Evolutionary conservation across 2,797 vertebrate genomes (phyloP), one percentile per base, ranked within the genome.

Genomic region (Odontamblyopus lacepedii): DNA sequence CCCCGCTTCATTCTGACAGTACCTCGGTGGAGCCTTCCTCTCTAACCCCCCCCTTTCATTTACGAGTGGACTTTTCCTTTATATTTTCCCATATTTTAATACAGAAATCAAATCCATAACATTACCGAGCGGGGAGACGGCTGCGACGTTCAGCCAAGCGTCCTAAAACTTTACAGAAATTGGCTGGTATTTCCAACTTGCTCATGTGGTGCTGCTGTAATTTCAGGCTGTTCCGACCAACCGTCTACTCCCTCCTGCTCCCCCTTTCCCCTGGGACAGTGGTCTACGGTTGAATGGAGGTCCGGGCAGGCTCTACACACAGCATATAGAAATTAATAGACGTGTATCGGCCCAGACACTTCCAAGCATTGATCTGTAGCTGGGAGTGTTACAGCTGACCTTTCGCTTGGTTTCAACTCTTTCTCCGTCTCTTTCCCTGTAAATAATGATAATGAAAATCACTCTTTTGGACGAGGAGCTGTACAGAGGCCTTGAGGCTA

Each of bases 281-380:
- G 77, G 84, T 79, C 77, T 75, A 83, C 78, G 91, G 85, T 76
- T 85, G 88, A 88, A 78, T 87, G 86, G 76, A 78, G 70, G 81
- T 67, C 70, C 75, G 67, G 80, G 79, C 78, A 76, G 77, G 77
- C 72, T 41, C 67, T 74, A 74, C 70, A 15, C 16, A 74, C 73
- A 29, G 6, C 67, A 32, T 75, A 79, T 65, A 77, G 75, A 69
- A 78, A 74, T 63, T 50, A 73, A 73, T 73, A 72, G 70, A 83
- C 74, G 75, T 74, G 80, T 76, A 75, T 83, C 70, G 70, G 74
- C 78, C 69, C 84, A 78, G 74, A 85, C 77, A 80, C 75, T 38
- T 74, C 78, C 60, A 32, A 32, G 73, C 80, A 88, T 89, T 87
- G 90, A 89, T 90, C 81, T 23, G 78, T 60, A 27, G 57, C 81